Conservation (phyloP, 2,797 vertebrate genomes). For the Cossypha polioptera region DNA sequence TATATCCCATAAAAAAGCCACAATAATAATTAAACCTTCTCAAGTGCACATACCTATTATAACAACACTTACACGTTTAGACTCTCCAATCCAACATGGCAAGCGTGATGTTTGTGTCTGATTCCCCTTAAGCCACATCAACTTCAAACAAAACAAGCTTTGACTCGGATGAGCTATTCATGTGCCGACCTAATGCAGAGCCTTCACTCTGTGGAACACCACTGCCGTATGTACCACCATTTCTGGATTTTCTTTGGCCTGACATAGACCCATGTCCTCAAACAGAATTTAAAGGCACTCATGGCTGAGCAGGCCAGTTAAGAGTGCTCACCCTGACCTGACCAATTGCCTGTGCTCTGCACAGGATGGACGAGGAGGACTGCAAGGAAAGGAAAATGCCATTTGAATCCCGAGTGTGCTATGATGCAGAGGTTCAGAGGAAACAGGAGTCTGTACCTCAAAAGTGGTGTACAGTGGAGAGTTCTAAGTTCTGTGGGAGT, state of each 20-base stretch:
- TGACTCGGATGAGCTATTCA: neutral
- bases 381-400: neutral
- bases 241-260: neutral
- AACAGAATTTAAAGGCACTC: neutral
- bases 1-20: constrained; percentile 31
- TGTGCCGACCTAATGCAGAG: neutral
- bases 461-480: accelerated
- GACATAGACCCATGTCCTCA: neutral
- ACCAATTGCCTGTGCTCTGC: neutral
- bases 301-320: neutral
- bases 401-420: neutral
- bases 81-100: neutral
- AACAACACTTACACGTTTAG: neutral
- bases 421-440: neutral
- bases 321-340: neutral
- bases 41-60: constrained; percentile 13
- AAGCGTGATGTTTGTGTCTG: neutral
- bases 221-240: neutral
- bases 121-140: neutral
- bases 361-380: neutral
- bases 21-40: constrained; percentile 43
- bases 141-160: constrained; percentile 23
- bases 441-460: neutral
- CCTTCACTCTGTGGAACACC: neutral
- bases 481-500: neutral